Percentiles rank a stretch among this genome's conserved stretches.
Evolutionary conservation across 2,113 vertebrate species (phyloP).

Genomic region (Trogon melanurus): DNA sequence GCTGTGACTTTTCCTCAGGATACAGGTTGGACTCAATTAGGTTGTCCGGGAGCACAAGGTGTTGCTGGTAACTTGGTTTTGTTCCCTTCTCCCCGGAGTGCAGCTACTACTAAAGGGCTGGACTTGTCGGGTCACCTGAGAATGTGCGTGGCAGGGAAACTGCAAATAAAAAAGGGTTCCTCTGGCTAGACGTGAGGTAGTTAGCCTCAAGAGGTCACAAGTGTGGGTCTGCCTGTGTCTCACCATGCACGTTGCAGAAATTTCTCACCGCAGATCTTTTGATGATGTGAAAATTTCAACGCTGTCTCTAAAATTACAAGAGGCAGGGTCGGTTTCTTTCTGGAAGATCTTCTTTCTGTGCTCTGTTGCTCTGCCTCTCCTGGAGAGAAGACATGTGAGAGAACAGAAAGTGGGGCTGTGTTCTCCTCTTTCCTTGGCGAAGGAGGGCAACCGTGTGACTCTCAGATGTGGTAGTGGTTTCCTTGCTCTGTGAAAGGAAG

Average conservation of each 20-base stretch:
- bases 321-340: background rate
- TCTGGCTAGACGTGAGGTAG: background rate
- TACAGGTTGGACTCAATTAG: background rate
- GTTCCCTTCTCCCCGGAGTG: background rate
- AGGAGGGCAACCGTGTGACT: background rate
- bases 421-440: background rate
- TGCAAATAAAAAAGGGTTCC: background rate
- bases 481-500: background rate
- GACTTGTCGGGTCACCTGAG: background rate
- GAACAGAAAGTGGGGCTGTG: background rate
- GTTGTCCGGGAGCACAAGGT: background rate
- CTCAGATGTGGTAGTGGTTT: background rate
- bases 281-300: background rate
- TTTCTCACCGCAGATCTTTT: background rate
- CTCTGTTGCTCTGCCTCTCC: background rate
- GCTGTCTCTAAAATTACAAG: background rate
- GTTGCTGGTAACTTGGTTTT: background rate
- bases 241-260: background rate
- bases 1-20: background rate
- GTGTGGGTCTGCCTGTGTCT: background rate
- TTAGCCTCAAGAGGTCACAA: background rate
- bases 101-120: background rate
- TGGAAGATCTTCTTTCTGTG: background rate
- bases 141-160: background rate
- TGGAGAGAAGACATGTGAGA: background rate